Evolutionary conservation across 2,888 invertebrate genomes (phyloP), one percentile per base, ranked within the genome.

Genomic region (Mythimna vitellina): DNA sequence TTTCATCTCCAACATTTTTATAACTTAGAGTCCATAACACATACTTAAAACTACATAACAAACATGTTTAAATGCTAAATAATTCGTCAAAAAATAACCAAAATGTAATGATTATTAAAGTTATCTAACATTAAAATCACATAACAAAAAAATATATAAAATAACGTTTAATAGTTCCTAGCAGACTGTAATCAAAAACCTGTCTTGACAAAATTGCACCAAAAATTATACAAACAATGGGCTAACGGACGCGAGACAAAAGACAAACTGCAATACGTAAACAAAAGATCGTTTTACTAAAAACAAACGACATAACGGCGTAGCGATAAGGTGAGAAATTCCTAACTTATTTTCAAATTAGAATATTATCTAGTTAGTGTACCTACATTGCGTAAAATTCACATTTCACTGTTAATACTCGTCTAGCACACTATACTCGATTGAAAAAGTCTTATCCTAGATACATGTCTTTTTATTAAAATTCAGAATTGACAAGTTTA

Each of bases 341-440:
- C 80, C 73, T 88, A 89, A 88, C 87, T 89, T 90, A 87, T 86
- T 91, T 90, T 87, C 73, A 86, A 89, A 90, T 84, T 84, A 86
- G 82, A 88, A 80, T 88, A 86, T 76, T 83, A 78, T 80, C 70
- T 68, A 66, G 83, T 75, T 78, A 67, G 64, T 85, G 84, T 87
- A 95, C 96, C 93, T 95, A 96, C 95, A 95, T 96, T 91, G 91
- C 93, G 92, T 88, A 90, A 90, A 92, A 93, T 92, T 93, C 94
- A 94, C 94, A 94, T 94, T 92, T 93, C 94, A 95, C 94, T 92
- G 88, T 81, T 83, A 87, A 88, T 89, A 88, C 76, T 89, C 85
- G 79, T 88, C 73, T 90, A 89, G 85, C 83, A 89, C 92, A 92
- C 91, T 90, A 80, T 80, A 88, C 82, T 88, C 80, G 83, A 88